phyloP scores from a whole-genome alignment of 2,888 invertebrate genomes.

The Prenolepis imparis region DNA sequence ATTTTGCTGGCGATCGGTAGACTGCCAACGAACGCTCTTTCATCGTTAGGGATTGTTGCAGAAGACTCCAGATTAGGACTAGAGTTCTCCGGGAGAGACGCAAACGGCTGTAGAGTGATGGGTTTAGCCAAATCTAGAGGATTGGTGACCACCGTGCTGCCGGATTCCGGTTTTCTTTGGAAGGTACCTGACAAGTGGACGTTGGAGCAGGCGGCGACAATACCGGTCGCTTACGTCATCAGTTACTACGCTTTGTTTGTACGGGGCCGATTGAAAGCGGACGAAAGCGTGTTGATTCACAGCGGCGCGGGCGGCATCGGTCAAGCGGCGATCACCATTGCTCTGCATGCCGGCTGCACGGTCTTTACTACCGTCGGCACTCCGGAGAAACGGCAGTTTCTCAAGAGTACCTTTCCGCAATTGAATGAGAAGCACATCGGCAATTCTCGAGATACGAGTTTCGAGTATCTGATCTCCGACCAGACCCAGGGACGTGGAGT shows the following conservation, averaged over 20 bases:
- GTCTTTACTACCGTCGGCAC: slow-evolving; percentile 98
- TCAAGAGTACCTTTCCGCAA: slow-evolving; percentile 94
- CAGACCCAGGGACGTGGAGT: slow-evolving; percentile 97
- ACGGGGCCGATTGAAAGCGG: slow-evolving; percentile 94
- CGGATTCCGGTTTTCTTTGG: slow-evolving; percentile 95
- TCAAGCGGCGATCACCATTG: slow-evolving; percentile 98
- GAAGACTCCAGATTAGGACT: slow-evolving; percentile 98
- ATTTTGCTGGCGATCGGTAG: slow-evolving; percentile 99
- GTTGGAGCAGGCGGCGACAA: slow-evolving; percentile 96
- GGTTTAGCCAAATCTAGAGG: slow-evolving; percentile 96
- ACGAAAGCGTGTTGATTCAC: slow-evolving; percentile 96
- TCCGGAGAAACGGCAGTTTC: slow-evolving; percentile 94
- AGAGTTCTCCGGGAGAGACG: slow-evolving; percentile 95
- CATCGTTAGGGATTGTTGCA: slow-evolving; percentile 94
- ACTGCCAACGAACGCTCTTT: slow-evolving; percentile 95
- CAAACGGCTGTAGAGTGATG: slow-evolving; percentile 94
- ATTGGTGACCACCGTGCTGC: slow-evolving; percentile 95
- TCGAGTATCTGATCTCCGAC: slow-evolving; percentile 95
- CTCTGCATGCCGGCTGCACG: slow-evolving; percentile 94
- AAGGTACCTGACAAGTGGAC: slow-evolving; percentile 95
- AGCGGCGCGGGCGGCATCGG: slow-evolving; percentile 99
- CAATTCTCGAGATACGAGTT: slow-evolving; percentile 96
- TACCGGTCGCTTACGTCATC: slow-evolving; percentile 97
- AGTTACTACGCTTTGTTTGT: slow-evolving; percentile 96
- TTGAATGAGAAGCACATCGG: slow-evolving; percentile 94